phyloP scores from a whole-genome alignment of 2,797 vertebrate species.

The Halcyon leucocephala region DNA sequence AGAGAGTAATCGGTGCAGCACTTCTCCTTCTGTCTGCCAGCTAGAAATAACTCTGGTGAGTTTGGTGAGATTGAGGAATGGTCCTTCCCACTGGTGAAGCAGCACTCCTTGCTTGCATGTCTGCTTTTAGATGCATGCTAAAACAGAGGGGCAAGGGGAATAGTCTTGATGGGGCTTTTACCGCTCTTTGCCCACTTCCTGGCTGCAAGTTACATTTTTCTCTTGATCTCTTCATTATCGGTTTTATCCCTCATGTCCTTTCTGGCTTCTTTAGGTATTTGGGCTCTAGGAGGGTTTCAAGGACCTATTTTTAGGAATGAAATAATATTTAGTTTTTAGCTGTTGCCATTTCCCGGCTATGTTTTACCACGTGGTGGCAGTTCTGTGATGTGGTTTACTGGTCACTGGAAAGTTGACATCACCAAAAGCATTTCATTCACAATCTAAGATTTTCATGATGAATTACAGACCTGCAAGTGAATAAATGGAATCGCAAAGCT shows the following conservation, averaged over 20 bases:
- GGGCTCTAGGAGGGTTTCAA: neutral
- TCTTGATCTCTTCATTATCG: neutral
- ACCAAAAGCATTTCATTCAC: slow-evolving; percentile 73
- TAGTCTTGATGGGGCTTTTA: neutral
- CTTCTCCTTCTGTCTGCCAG: slow-evolving; percentile 49
- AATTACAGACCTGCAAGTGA: slow-evolving; percentile 45
- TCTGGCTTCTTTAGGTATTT: neutral
- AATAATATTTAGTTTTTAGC: slow-evolving; percentile 52
- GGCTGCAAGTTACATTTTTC: neutral
- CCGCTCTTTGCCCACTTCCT: neutral
- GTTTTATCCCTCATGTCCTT: neutral
- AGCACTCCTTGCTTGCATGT: neutral
- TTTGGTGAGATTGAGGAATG: neutral
- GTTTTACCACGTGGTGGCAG: slow-evolving; percentile 53
- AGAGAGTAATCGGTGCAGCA: neutral
- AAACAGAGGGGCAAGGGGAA: neutral
- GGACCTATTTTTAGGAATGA: slow-evolving; percentile 36
- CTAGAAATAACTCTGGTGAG: slow-evolving; percentile 46
- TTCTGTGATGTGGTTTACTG: slow-evolving; percentile 74
- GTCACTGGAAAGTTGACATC: slow-evolving; percentile 71
- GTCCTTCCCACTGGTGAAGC: neutral
- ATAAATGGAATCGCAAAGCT: slow-evolving; percentile 1
- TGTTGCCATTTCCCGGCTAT: slow-evolving; percentile 54
- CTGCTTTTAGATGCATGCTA: fast-evolving
- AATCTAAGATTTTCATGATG: slow-evolving; percentile 38